Conservation (phyloP, 2,888 invertebrate species). For the Archips crataeganus region DNA sequence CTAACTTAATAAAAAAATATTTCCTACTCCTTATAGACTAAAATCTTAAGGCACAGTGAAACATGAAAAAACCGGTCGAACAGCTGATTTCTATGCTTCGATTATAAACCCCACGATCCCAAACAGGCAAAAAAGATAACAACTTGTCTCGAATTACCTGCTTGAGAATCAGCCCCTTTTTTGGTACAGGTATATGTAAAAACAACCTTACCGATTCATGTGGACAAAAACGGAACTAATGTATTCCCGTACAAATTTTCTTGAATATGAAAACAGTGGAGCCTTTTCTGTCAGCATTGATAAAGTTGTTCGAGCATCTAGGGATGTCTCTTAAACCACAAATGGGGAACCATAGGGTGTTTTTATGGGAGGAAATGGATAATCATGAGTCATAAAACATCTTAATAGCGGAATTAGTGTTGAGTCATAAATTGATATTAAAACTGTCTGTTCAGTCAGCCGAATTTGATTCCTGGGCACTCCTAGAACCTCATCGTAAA, state of each 20-base stretch:
- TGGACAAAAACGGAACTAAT: conserved; percentile 20
- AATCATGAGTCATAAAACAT: conserved; percentile 38
- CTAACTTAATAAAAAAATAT: neutral
- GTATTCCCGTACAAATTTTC: neutral
- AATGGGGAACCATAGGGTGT: conserved; percentile 20
- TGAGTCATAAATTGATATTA: conserved; percentile 6
- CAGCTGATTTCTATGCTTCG: conserved; percentile 39
- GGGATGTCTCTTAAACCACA: conserved; percentile 39
- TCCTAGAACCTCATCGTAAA: no score
- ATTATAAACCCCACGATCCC: conserved; percentile 31
- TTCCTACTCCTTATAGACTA: neutral
- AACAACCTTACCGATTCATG: conserved; percentile 26
- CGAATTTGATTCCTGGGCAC: no score
- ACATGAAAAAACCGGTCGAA: conserved; percentile 38
- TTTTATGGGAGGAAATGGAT: conserved; percentile 36
- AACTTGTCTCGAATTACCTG: conserved; percentile 40
- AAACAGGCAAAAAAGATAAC: conserved; percentile 37
- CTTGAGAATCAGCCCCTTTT: conserved; percentile 22
- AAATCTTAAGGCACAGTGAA: conserved; percentile 29
- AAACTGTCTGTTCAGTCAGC: neutral
- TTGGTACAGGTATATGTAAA: conserved; percentile 33
- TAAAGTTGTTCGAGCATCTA: conserved; percentile 25
- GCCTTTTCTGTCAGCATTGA: conserved; percentile 13
- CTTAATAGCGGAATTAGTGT: conserved; percentile 40
- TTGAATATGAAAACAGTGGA: neutral